phyloP scores from a whole-genome alignment of 2,797 vertebrate genomes.

The Helostoma temminkii region DNA sequence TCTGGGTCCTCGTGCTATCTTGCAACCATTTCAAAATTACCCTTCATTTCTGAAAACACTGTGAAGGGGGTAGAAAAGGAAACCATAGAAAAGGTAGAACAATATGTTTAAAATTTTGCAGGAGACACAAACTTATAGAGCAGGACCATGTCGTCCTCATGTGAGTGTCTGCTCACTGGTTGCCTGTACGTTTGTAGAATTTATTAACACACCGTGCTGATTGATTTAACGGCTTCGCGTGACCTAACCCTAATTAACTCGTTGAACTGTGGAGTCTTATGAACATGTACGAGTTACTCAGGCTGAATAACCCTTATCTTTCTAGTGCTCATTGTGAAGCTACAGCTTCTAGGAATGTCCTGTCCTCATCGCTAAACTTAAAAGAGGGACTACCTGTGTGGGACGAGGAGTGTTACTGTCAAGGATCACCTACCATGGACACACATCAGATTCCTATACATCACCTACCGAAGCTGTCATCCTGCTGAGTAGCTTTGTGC shows the following conservation, averaged over 20 bases:
- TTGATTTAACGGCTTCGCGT: conserved; percentile 39
- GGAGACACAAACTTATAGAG: not conserved
- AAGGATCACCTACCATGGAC: too few species aligned
- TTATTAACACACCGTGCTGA: conserved; percentile 34
- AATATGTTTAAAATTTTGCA: conserved; percentile 26
- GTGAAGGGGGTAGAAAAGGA: not conserved
- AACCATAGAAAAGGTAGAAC: not conserved
- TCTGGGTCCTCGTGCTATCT: not conserved
- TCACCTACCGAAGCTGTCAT: too few species aligned
- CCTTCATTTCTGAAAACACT: conserved; percentile 6
- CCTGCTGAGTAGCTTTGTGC: too few species aligned
- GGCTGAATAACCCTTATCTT: conserved; percentile 3
- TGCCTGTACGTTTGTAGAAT: conserved; percentile 35
- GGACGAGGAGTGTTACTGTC: too few species aligned
- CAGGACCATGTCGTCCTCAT: conserved; percentile 6
- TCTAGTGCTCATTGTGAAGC: not conserved
- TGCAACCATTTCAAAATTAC: not conserved
- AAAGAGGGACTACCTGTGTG: too few species aligned
- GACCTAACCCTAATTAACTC: conserved; percentile 47
- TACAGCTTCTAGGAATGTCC: not conserved
- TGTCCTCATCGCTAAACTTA: too few species aligned
- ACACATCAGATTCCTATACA: too few species aligned
- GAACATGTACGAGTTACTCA: conserved; percentile 24
- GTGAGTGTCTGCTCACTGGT: conserved; percentile 17
- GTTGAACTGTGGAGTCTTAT: conserved; percentile 36